These are phyloP conservation scores for Ceuthmochares aereus DNA, from an alignment of 2,113 vertebrate species.

Conservation along the genomic window DNA sequence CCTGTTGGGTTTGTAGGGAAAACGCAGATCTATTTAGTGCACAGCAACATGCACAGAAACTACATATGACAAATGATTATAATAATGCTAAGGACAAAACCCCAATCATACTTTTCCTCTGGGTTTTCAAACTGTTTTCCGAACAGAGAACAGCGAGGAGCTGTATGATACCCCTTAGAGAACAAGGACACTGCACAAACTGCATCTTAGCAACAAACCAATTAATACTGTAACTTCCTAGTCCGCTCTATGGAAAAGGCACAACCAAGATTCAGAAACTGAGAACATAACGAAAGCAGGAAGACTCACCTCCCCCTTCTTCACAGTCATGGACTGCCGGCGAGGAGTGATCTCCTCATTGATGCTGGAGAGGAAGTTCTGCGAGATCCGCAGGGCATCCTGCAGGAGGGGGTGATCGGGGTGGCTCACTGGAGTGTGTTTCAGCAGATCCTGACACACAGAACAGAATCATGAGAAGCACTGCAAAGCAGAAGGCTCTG, in stretches of 20 bases:
- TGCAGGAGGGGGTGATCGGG: slow-evolving; percentile 87
- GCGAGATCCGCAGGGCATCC: slow-evolving; percentile 94
- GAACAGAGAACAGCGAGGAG: slow-evolving; percentile 13
- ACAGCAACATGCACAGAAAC: background rate
- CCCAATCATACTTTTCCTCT: background rate
- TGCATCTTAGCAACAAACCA: slow-evolving; percentile 51
- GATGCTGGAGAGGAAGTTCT: slow-evolving; percentile 95
- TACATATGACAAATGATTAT: background rate
- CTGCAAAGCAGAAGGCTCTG: background rate
- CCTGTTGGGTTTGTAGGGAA: background rate
- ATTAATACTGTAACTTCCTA: background rate
- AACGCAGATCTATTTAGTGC: background rate
- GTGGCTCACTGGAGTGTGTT: slow-evolving; percentile 90
- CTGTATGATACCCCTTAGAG: background rate
- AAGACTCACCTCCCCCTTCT: slow-evolving; percentile 92
- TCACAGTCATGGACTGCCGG: slow-evolving; percentile 92
- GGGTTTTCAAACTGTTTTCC: background rate
- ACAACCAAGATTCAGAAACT: background rate
- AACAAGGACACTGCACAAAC: slow-evolving; percentile 20
- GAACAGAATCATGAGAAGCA: background rate
- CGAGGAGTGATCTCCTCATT: slow-evolving; percentile 95
- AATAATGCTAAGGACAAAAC: background rate
- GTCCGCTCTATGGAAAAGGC: background rate
- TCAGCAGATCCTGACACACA: slow-evolving; percentile 87
- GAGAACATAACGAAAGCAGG: background rate